Evolutionary conservation across 2,113 vertebrate genomes (phyloP).

Genomic region (Herpetotheres cachinnans): DNA sequence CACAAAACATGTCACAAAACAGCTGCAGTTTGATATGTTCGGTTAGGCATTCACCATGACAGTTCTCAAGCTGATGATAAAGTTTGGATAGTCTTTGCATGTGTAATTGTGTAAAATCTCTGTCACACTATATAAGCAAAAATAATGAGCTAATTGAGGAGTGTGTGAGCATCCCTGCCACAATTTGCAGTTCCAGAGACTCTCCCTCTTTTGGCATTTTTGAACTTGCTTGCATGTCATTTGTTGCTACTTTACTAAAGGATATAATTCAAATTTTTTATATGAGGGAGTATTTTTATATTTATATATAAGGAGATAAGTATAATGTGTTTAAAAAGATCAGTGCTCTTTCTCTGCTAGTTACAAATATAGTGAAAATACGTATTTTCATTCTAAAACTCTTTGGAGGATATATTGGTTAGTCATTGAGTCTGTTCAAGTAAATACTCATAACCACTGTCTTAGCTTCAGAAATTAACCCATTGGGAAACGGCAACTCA

Average conservation of each 20-base stretch:
- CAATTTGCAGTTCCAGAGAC: neutral
- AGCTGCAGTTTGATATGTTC: neutral
- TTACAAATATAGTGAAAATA: neutral
- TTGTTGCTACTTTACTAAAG: neutral
- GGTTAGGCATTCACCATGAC: neutral
- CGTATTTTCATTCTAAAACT: neutral
- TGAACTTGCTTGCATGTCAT: neutral
- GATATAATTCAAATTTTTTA: neutral
- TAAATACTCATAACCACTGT: neutral
- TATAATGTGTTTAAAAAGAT: neutral
- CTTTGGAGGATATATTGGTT: neutral
- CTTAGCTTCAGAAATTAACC: neutral
- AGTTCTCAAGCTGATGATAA: constrained; percentile 3
- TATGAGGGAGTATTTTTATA: neutral
- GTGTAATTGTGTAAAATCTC: constrained; percentile 22
- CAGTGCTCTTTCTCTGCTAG: neutral
- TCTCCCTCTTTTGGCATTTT: neutral
- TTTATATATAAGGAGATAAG: neutral
- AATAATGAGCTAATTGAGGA: constrained; percentile 20
- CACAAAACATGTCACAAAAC: constrained; percentile 6
- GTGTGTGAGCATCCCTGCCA: neutral
- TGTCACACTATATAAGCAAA: constrained; percentile 38
- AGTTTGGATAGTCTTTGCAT: constrained; percentile 15
- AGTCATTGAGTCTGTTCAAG: neutral
- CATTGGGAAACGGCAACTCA: neutral